A percentile compares a stretch with the other conserved stretches of the same genome.
Conservation (phyloP, 2,113 vertebrate genomes). For the Baryphthengus martii region DNA sequence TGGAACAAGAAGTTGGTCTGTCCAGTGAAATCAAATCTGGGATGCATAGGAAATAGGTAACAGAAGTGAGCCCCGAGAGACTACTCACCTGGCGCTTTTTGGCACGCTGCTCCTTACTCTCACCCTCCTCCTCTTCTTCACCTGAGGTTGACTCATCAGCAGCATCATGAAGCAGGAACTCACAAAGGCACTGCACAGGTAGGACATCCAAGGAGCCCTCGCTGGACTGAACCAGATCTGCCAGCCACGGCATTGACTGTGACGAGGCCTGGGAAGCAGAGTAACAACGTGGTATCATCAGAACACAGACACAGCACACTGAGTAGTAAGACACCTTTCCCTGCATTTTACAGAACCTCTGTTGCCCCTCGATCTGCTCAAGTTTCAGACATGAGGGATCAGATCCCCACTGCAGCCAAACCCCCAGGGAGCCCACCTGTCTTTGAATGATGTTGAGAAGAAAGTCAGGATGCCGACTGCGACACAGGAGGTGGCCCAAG, state of each 20-base stretch:
- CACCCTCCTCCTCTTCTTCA: constrained; percentile 91
- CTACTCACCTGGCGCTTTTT: constrained; percentile 87
- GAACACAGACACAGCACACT: not conserved
- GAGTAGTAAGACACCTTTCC: not conserved
- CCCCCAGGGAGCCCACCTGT: constrained; percentile 76
- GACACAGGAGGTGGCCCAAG: constrained; percentile 92
- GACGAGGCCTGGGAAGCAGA: constrained; percentile 85
- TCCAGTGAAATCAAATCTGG: not conserved
- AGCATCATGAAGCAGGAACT: constrained; percentile 94
- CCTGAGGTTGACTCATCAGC: constrained; percentile 81
- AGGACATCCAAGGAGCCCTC: constrained; percentile 96
- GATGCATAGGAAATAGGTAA: not conserved
- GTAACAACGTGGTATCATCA: not conserved
- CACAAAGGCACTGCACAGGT: constrained; percentile 95
- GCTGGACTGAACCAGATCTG: constrained; percentile 95
- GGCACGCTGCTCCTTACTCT: constrained; percentile 93
- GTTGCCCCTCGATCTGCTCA: not conserved
- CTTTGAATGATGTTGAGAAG: constrained; percentile 97
- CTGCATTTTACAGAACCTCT: not conserved
- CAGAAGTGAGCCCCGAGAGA: not conserved
- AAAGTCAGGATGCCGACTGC: constrained; percentile 94
- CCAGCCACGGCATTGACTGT: constrained; percentile 98
- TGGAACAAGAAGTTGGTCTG: not conserved
- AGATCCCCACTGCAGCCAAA: not conserved
- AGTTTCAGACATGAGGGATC: not conserved